Base-by-base conservation (phyloP, 2,888 invertebrate genomes). In the Scaptomyza caliginosa region DNA sequence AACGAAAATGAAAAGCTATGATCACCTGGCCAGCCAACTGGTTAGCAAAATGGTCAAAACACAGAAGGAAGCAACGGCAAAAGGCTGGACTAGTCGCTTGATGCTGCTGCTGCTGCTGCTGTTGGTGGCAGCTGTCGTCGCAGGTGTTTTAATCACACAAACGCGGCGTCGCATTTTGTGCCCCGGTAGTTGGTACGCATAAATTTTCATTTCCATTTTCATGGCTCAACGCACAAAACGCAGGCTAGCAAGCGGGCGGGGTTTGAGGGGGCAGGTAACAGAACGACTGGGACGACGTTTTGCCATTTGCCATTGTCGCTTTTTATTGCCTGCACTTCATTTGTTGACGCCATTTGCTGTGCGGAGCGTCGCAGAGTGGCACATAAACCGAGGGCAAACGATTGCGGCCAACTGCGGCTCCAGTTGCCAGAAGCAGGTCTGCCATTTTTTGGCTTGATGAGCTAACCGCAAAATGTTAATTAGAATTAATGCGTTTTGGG, bases 301-400 rank as follows among this genome's bases (percentile, higher is more conserved):
- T 28, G 70, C 82, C 79, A 86, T 86, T 88, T 83, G 84, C 84
- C 71, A 86, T 86, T 83, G 86, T 83, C 88, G 86, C 86, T 70
- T 83, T 83, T 83, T 83, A 88, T 83, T 88, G 83, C 88, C 84
- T 83, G 86, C 83, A 83, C 83, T 83, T 88, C 83, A 83, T 83
- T 83, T 83, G 83, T 76, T 88, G 74, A 69, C 75, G 72, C 80
- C 63, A 75, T 79, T 86, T 68, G 50, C 66, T 45, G 73, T 42
- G 43, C 43, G 62, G 24, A 28, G 39, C 3, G 32, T 8, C 7
- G 13, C 2, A 16, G 3, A 6, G 30, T 6, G 10, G 62, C 74
- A 69, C 86, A 88, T 88, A 83, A 83, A 76, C 74, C 67, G 62
- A 34, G 16, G 36, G 19, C 16, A 40, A 19, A 40, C 56, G 48